These are phyloP conservation scores for Periplaneta americana DNA, from an alignment of 1,140 invertebrate species.

Conservation along the genomic window DNA sequence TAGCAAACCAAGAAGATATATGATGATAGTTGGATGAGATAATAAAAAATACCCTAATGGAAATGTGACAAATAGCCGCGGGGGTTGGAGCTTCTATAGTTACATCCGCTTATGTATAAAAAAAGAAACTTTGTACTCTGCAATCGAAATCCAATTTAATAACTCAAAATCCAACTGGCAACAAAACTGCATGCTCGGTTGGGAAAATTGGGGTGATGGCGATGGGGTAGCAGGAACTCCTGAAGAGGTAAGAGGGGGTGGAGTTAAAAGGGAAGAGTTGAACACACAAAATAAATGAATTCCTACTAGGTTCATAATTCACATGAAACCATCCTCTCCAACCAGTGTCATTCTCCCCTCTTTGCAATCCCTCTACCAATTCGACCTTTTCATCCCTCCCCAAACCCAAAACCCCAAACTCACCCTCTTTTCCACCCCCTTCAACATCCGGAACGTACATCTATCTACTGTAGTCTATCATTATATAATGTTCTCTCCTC, in stretches of 20 bases:
- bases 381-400: not conserved
- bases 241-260: not conserved
- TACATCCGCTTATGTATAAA: not conserved
- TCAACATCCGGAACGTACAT: not conserved
- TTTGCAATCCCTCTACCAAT: not conserved
- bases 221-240: no score
- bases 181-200: not conserved
- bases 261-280: not conserved
- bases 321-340: not conserved
- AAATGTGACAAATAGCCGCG: not conserved
- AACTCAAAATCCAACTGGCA: not conserved
- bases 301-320: not conserved
- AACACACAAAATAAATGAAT: not conserved
- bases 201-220: not conserved
- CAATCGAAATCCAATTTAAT: not conserved
- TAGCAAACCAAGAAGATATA: not conserved
- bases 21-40: not conserved
- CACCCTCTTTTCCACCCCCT: not conserved
- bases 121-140: not conserved
- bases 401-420: not conserved
- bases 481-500: not conserved
- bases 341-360: not conserved
- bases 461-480: not conserved
- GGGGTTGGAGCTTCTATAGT: not conserved
- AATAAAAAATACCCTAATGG: not conserved